phyloP scores from a whole-genome alignment of 2,113 vertebrate genomes.

The Perca flavescens region DNA sequence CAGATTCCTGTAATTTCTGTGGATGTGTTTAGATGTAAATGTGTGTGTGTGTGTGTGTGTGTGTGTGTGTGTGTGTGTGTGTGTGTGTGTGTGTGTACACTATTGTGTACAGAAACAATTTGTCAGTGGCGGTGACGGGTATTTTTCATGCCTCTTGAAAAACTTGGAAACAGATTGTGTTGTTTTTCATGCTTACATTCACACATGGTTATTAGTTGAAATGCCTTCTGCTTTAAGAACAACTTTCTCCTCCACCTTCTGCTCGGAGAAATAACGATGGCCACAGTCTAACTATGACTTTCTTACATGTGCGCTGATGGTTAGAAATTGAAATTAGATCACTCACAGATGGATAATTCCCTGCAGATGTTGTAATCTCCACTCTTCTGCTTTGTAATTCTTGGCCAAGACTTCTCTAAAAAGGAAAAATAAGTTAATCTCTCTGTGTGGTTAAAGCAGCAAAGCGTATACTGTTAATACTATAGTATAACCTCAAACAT shows the following conservation, averaged over 20 bases:
- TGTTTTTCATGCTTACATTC: constrained; percentile 75
- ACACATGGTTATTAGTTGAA: constrained; percentile 71
- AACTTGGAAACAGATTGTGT: constrained; percentile 75
- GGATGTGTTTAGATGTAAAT: constrained; percentile 33
- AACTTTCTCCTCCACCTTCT: constrained; percentile 69
- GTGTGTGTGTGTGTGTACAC: background rate
- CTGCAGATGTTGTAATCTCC: constrained; percentile 60
- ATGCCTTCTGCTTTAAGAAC: constrained; percentile 70
- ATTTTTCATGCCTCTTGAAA: constrained; percentile 57
- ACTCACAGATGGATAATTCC: constrained; percentile 69
- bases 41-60: background rate
- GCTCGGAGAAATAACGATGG: constrained; percentile 58
- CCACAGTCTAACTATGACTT: constrained; percentile 65
- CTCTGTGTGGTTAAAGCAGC: constrained; percentile 33
- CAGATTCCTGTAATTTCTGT: constrained; percentile 39
- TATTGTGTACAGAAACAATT: constrained; percentile 51
- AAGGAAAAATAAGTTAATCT: constrained; percentile 37
- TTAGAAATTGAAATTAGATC: constrained; percentile 65
- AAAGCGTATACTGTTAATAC: constrained; percentile 18
- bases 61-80: background rate
- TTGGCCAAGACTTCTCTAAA: constrained; percentile 50
- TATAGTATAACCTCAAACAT: background rate
- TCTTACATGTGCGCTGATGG: constrained; percentile 60
- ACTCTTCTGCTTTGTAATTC: constrained; percentile 59
- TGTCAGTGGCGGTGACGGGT: constrained; percentile 36